Conservation (phyloP, 1,140 invertebrate genomes). For the Pogonognathellus flavescens region DNA sequence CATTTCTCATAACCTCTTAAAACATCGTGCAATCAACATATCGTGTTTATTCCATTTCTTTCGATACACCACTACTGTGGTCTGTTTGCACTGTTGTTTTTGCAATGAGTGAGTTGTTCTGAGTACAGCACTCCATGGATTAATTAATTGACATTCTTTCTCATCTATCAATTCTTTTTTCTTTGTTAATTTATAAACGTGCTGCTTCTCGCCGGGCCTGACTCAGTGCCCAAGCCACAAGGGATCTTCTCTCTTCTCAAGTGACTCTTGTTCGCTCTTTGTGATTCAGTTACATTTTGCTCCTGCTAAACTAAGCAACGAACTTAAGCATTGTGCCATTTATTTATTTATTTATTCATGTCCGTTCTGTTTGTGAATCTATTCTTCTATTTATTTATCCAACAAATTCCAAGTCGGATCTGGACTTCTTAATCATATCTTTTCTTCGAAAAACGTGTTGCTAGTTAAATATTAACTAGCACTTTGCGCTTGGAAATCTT, state of each 20-base stretch:
- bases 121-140: not conserved
- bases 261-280: no score
- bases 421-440: not conserved
- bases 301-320: no score
- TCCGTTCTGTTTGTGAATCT: not conserved
- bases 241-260: no score
- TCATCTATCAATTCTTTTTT: not conserved
- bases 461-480: not conserved
- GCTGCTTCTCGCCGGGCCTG: constrained; percentile 3
- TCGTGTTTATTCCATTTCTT: constrained; percentile 4
- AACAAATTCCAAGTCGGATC: not conserved
- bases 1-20: constrained; percentile 53
- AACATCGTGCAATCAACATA: constrained; percentile 55
- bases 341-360: not conserved
- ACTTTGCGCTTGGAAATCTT: no score
- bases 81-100: not conserved
- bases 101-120: not conserved
- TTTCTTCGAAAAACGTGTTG: not conserved
- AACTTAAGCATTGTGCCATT: not conserved
- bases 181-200: constrained; percentile 26
- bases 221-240: not conserved
- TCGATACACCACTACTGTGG: not conserved
- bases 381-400: not conserved
- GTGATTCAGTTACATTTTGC: no score
- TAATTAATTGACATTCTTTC: constrained; percentile 1